Conservation (phyloP, 1,140 invertebrate species). For the Dendrolimus kikuchii region DNA sequence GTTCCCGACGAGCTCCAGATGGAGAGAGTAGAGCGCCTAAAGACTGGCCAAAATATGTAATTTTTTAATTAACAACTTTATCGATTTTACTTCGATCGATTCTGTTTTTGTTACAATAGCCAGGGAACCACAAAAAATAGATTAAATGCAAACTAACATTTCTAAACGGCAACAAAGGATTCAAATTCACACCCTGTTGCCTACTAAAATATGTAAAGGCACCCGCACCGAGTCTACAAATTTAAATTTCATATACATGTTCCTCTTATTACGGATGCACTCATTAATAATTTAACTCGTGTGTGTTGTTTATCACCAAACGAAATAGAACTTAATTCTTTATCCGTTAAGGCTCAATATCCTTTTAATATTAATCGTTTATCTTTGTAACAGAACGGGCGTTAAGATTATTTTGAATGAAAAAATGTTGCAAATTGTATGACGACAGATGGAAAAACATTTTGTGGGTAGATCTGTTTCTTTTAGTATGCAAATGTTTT, state of each 20-base stretch:
- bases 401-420: slow-evolving; percentile 60
- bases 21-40: no score
- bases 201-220: slow-evolving; percentile 68
- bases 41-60: no score
- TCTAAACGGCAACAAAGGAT: slow-evolving; percentile 65
- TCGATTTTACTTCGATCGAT: no score
- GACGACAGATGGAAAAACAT: slow-evolving; percentile 64
- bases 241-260: slow-evolving; percentile 71
- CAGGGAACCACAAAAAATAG: no score
- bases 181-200: slow-evolving; percentile 68
- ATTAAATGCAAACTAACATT: slow-evolving; percentile 20
- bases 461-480: slow-evolving; percentile 45
- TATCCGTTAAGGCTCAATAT: slow-evolving; percentile 12
- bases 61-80: no score
- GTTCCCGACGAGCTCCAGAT: background rate
- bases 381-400: slow-evolving; percentile 39
- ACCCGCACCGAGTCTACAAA: slow-evolving; percentile 61
- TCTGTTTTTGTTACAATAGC: no score
- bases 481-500: slow-evolving; percentile 61
- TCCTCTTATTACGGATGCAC: slow-evolving; percentile 70
- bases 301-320: slow-evolving; percentile 30
- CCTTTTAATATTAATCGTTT: slow-evolving; percentile 1
- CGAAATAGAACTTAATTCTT: slow-evolving; percentile 37
- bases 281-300: slow-evolving; percentile 71
- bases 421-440: slow-evolving; percentile 68